Conservation (phyloP, 2,113 vertebrate genomes). For the Petroica traversi region DNA sequence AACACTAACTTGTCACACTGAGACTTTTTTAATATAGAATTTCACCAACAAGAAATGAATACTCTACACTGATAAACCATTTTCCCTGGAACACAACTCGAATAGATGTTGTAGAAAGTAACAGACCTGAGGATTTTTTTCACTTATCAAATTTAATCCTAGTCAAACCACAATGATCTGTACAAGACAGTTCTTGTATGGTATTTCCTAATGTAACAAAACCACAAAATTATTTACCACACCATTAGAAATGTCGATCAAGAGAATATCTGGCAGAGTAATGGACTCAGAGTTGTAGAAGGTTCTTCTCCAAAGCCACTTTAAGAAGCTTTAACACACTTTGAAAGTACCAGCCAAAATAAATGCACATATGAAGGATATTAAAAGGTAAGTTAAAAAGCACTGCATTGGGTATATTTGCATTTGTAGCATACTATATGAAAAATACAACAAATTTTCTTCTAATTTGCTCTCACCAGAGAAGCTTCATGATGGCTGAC, state of each 20-base stretch:
- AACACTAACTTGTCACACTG: not conserved
- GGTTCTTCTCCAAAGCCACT: not conserved
- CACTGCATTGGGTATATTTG: not conserved
- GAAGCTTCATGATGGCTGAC: not conserved
- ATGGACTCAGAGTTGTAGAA: not conserved
- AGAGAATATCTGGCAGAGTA: not conserved
- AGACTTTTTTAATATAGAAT: not conserved
- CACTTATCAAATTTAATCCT: not conserved
- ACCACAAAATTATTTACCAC: not conserved
- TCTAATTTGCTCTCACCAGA: not conserved
- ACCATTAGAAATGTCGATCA: not conserved
- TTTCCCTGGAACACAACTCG: accelerated
- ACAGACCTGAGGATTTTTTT: not conserved
- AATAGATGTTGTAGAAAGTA: not conserved
- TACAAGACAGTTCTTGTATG: not conserved
- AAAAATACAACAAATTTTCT: not conserved
- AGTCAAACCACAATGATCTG: not conserved
- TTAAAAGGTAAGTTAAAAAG: not conserved
- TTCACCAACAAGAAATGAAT: not conserved
- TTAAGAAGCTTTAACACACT: not conserved
- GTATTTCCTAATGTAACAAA: not conserved
- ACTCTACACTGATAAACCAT: not conserved
- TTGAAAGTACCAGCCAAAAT: not conserved
- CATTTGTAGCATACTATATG: not conserved
- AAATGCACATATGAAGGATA: not conserved